A percentile compares a stretch with the other conserved stretches of the same genome.
Conservation (phyloP, 2,113 vertebrate genomes). For the Cavia porcellus region DNA sequence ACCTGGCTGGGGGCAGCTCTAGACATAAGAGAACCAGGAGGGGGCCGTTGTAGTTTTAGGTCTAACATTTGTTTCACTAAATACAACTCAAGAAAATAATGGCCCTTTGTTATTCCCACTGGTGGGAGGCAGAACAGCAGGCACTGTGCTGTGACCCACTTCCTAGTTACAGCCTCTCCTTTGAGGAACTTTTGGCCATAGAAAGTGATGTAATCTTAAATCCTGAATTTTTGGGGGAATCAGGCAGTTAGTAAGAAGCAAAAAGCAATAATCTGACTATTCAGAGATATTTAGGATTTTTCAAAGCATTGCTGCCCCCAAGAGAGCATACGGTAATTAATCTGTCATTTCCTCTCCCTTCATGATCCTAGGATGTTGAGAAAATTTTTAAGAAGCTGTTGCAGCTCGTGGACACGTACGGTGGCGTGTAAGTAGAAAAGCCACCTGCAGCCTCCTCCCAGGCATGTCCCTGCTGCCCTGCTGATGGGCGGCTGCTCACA, state of each 20-base stretch:
- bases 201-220: neutral
- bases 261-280: neutral
- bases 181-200: neutral
- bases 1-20: neutral
- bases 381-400: conserved; percentile 66
- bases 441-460: rapidly evolving
- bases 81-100: too few relatives aligned
- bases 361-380: conserved; percentile 40
- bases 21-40: neutral
- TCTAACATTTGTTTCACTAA: neutral
- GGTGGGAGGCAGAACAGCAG: rapidly evolving
- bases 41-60: rapidly evolving
- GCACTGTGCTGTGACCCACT: rapidly evolving
- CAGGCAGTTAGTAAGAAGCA: neutral
- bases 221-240: neutral
- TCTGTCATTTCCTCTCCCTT: neutral
- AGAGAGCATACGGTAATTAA: neutral
- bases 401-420: neutral
- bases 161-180: rapidly evolving
- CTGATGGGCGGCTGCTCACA: rapidly evolving
- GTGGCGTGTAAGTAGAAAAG: conserved; percentile 75
- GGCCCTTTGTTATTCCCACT: neutral
- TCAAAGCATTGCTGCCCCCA: neutral
- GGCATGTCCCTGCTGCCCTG: neutral
- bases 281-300: neutral